A percentile compares a stretch with the other conserved stretches of the same genome.
These are phyloP conservation scores for Echinometra lucunter DNA, from an alignment of 53 echinoderm and acorn worm species.

Conservation along the genomic window DNA sequence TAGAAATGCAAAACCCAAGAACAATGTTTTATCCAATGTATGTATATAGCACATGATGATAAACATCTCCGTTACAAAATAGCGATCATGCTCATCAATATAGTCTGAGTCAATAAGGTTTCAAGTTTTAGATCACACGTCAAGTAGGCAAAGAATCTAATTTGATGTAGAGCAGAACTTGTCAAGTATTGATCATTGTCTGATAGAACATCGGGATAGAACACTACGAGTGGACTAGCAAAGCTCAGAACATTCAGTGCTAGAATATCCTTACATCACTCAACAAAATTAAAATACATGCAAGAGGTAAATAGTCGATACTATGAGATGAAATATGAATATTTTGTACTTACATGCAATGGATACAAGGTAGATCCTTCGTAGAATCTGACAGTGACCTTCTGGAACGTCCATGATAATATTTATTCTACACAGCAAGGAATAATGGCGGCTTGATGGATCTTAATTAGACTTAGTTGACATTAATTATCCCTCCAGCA, in stretches of 20 bases:
- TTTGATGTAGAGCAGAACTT: too few species aligned
- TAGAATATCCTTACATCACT: background rate
- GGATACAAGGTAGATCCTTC: background rate
- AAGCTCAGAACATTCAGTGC: background rate
- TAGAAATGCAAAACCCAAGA: too few species aligned
- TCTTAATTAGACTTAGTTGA: slow-evolving; percentile 45
- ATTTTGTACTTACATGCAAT: slow-evolving; percentile 23
- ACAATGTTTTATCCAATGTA: too few species aligned
- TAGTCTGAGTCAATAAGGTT: too few species aligned
- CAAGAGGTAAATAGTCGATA: background rate
- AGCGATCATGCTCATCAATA: too few species aligned
- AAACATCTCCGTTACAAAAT: too few species aligned
- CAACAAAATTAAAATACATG: background rate
- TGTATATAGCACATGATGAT: too few species aligned
- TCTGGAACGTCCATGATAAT: slow-evolving; percentile 20
- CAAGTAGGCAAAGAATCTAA: too few species aligned
- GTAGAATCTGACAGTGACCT: background rate
- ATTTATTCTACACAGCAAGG: slow-evolving; percentile 23
- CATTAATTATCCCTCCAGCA: slow-evolving; percentile 6
- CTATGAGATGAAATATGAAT: background rate
- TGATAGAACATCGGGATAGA: background rate
- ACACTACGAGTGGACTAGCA: background rate
- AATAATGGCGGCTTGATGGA: slow-evolving; percentile 1
- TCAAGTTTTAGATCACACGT: too few species aligned
- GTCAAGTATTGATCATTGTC: background rate